Base-by-base conservation (phyloP, 2,888 invertebrate genomes). In the Mayetiola destructor region DNA sequence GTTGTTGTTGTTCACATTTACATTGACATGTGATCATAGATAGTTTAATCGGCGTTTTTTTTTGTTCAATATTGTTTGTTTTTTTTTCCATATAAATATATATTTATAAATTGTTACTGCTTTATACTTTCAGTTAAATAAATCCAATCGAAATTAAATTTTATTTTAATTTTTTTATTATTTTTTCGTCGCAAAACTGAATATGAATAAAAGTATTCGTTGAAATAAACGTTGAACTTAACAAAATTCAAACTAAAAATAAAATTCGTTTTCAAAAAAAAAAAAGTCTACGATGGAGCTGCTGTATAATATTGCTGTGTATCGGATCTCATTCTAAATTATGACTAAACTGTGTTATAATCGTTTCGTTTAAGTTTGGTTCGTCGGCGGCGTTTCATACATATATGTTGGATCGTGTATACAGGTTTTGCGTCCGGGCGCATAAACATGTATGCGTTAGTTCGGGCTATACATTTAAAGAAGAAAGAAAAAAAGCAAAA, bases 281-380 rank as follows among this genome's bases (percentile, higher is more conserved):
- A 3, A 40, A 40, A 23, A 42, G 5, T 48, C 27, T 27, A 48
- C 27, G 27, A 48, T 27, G 48, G 27, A 27, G 27, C 48, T 48
- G 48, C 23, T 48, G 48, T 27, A 27, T 27, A 23, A 14, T 40
- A 37, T 37, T 56, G 56, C 56, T 56, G 23, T 37, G 27, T 53
- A 37, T 36, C 53, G 42, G 53, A 60, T 57, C 57, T 57, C 57
- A 60, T 58, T 59, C 59, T 57, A 39, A 57, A 53, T 57, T 57
- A 59, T 59, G 57, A 59, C 60, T 58, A 57, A 57, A 57, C 57
- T 55, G 6, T 36, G 27, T 32, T 52, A 36, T 57, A 57, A 57
- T 57, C 57, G 48, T 37, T 53, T 56, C 35, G 20, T 48, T 39
- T 40, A 30, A 53, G 53, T 53, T 53, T 30, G 53, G 53, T 53